Evolutionary conservation across 2,888 invertebrate species (phyloP).

Genomic region (Saturnia japonica): DNA sequence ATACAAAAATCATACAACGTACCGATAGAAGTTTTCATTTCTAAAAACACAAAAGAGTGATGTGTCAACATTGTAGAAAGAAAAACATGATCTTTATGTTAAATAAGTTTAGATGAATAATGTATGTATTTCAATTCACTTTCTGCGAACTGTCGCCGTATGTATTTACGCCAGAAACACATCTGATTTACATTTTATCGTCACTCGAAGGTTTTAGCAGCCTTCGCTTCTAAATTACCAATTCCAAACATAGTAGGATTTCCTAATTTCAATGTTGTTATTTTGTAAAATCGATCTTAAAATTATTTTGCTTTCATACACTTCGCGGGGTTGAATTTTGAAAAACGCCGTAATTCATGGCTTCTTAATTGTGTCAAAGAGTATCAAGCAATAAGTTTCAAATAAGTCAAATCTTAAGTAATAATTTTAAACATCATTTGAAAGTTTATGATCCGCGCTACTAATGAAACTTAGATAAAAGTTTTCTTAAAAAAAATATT

Average conservation of each 20-base stretch:
- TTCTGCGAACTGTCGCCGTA: background rate
- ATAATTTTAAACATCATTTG: too few species aligned
- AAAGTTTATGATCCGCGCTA: too few species aligned
- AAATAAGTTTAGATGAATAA: background rate
- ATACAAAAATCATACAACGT: too few species aligned
- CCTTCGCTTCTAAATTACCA: slow-evolving; percentile 4
- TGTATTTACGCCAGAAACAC: background rate
- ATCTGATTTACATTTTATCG: slow-evolving; percentile 5
- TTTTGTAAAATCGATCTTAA: background rate
- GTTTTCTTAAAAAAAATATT: too few species aligned
- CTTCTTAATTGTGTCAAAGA: too few species aligned
- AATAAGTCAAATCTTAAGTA: too few species aligned
- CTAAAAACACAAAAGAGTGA: background rate
- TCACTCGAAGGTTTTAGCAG: slow-evolving; percentile 6
- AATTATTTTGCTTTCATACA: too few species aligned
- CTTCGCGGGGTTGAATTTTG: too few species aligned
- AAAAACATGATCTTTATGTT: background rate
- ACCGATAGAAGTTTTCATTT: too few species aligned
- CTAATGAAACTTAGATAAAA: too few species aligned
- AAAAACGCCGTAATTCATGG: too few species aligned
- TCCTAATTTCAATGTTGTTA: slow-evolving; percentile 35
- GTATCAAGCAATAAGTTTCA: too few species aligned
- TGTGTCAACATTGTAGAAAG: background rate
- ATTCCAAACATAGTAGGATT: slow-evolving; percentile 26
- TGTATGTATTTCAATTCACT: background rate